Conservation (phyloP, 2,888 invertebrate genomes). For the Eupeodes latifasciatus region DNA sequence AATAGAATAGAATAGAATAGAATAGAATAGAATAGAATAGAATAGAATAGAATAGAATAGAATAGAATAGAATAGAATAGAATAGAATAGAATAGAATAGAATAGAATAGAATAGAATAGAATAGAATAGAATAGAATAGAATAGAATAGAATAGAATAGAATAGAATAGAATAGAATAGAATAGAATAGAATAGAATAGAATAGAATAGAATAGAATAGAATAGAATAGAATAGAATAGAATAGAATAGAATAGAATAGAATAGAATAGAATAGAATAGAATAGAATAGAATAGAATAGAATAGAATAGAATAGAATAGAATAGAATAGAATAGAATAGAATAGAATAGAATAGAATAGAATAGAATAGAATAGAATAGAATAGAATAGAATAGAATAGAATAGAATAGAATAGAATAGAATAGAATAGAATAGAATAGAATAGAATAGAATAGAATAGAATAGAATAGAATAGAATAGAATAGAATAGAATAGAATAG, state of each 20-base stretch:
- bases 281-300: conserved; percentile 1
- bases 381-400: conserved; percentile 1
- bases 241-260: not conserved
- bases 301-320: conserved; percentile 1
- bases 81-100: conserved; percentile 1
- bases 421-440: conserved; percentile 1
- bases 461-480: conserved; percentile 1
- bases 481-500: conserved; percentile 1
- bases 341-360: conserved; percentile 1
- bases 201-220: conserved; percentile 1
- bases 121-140: conserved; percentile 1
- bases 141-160: conserved; percentile 1
- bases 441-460: conserved; percentile 1
- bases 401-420: not conserved
- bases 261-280: conserved; percentile 1
- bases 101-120: conserved; percentile 1
- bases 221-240: conserved; percentile 1
- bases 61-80: conserved; percentile 1
- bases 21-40: conserved; percentile 1
- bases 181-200: not conserved
- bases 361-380: conserved; percentile 1
- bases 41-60: conserved; percentile 1
- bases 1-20: conserved; percentile 1
- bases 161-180: conserved; percentile 1
- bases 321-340: conserved; percentile 1